Percentiles rank a stretch among this genome's conserved stretches.
These are phyloP conservation scores for Camptogramma bilineatum DNA, from an alignment of 2,888 invertebrate species.

Conservation along the genomic window DNA sequence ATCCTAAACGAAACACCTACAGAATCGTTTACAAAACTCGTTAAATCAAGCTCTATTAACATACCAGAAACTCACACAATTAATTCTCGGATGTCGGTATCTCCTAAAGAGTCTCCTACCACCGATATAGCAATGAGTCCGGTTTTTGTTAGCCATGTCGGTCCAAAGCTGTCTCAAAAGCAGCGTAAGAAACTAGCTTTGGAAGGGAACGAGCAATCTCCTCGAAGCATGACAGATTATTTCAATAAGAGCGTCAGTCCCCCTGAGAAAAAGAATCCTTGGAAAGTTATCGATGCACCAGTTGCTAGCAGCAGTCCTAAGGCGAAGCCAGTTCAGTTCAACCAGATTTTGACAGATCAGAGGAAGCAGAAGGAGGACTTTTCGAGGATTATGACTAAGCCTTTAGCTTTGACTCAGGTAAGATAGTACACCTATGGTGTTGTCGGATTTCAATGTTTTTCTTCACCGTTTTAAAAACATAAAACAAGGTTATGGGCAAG, in stretches of 20 bases:
- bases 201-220: constrained; percentile 65
- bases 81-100: constrained; percentile 60
- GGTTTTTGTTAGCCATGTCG: constrained; percentile 72
- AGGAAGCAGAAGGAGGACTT: constrained; percentile 89
- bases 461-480: no score
- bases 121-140: constrained; percentile 61
- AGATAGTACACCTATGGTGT: no score
- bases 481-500: constrained; percentile 90
- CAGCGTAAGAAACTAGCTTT: constrained; percentile 86
- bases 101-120: constrained; percentile 66
- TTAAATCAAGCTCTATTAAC: constrained; percentile 61
- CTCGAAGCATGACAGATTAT: constrained; percentile 64
- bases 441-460: no score
- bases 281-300: constrained; percentile 68
- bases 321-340: constrained; percentile 68
- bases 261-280: constrained; percentile 80
- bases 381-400: constrained; percentile 89
- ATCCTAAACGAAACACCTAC: constrained; percentile 67
- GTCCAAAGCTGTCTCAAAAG: constrained; percentile 87
- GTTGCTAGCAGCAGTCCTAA: constrained; percentile 73
- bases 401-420: constrained; percentile 91
- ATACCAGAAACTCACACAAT: constrained; percentile 42
- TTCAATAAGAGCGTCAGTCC: constrained; percentile 67
- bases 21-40: constrained; percentile 72
- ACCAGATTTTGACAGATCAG: constrained; percentile 89